Evolutionary conservation across 2,888 invertebrate species (phyloP).

Genomic region (Xanthostigma xanthostigma): DNA sequence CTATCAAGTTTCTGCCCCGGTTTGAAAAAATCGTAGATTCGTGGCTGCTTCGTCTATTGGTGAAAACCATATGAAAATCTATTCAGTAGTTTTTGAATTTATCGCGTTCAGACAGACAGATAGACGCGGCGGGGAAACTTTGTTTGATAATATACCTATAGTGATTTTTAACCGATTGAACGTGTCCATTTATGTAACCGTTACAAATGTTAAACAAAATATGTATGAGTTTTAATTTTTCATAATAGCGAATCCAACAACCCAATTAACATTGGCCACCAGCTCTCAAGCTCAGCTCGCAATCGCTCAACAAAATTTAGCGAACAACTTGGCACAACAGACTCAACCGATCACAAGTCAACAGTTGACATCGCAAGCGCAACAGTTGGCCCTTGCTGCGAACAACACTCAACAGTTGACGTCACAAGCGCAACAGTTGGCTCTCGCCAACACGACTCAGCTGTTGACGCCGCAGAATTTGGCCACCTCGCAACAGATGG

Average conservation of each 20-base stretch:
- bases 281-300: conserved; percentile 27
- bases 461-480: conserved; percentile 23
- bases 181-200: no score
- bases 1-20: no score
- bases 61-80: no score
- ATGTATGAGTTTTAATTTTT: no score
- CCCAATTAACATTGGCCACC: conserved; percentile 25
- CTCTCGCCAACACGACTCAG: conserved; percentile 22
- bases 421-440: conserved; percentile 25
- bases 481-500: conserved; percentile 21
- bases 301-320: conserved; percentile 27
- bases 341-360: conserved; percentile 20
- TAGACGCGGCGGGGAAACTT: no score
- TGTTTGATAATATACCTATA: no score
- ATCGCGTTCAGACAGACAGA: no score
- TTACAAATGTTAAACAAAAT: no score
- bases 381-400: conserved; percentile 23
- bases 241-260: conserved; percentile 4
- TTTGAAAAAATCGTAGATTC: no score
- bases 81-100: no score
- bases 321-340: conserved; percentile 24
- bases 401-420: conserved; percentile 19
- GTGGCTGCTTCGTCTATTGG: no score
- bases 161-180: no score
- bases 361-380: conserved; percentile 21